A percentile compares a stretch with the other conserved stretches of the same genome.
These are phyloP conservation scores for Gallinago paraguaiae DNA, from an alignment of 2,113 vertebrate genomes.

Conservation along the genomic window DNA sequence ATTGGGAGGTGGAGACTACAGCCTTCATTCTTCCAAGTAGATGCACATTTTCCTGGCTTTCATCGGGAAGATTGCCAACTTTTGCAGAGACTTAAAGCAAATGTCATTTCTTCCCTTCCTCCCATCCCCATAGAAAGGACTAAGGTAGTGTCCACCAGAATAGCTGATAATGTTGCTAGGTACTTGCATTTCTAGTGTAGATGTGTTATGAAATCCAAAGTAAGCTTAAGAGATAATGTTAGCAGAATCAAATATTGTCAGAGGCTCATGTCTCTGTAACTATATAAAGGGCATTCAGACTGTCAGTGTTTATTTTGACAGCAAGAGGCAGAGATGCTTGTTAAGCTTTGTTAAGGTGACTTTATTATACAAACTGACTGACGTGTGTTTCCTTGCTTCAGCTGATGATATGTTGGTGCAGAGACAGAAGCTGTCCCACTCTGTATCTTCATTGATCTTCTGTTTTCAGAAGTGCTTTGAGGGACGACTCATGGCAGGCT, in stretches of 20 bases:
- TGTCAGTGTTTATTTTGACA: neutral
- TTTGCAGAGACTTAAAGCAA: neutral
- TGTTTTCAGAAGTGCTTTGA: neutral
- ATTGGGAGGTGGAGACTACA: neutral
- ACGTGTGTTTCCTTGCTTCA: neutral
- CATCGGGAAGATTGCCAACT: neutral
- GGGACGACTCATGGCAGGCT: neutral
- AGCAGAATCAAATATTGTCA: neutral
- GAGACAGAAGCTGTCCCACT: neutral
- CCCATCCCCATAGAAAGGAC: neutral
- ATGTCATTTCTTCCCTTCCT: neutral
- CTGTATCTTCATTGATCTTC: neutral
- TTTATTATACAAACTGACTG: neutral
- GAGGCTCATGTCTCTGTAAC: neutral
- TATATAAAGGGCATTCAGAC: neutral
- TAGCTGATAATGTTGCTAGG: neutral
- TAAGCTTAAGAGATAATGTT: neutral
- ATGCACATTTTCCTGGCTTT: neutral
- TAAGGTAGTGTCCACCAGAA: neutral
- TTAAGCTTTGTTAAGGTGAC: neutral
- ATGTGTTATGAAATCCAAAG: slow-evolving; percentile 1
- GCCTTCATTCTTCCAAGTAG: neutral
- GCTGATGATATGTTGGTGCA: neutral
- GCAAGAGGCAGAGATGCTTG: neutral
- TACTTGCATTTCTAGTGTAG: neutral